phyloP scores from a whole-genome alignment of 2,797 vertebrate genomes.

The Avahi laniger region DNA sequence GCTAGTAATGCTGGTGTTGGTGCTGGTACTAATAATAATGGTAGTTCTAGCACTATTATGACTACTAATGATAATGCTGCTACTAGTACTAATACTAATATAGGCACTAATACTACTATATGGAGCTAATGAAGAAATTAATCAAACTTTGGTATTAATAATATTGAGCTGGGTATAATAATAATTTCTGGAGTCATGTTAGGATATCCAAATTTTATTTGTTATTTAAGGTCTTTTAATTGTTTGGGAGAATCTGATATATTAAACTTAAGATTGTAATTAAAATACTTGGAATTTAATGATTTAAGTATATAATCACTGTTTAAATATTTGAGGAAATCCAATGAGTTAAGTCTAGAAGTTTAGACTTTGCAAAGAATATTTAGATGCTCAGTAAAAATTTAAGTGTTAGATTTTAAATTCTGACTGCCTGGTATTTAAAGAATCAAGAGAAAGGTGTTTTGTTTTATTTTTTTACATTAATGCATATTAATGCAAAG shows the following conservation, averaged over 20 bases:
- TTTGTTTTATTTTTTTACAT: neutral
- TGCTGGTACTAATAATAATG: neutral
- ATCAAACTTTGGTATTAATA: neutral
- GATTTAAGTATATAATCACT: neutral
- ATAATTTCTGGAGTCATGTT: neutral
- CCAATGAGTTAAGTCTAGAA: neutral
- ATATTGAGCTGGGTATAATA: neutral
- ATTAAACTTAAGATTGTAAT: constrained; percentile 4
- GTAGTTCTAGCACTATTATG: neutral
- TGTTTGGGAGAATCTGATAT: neutral
- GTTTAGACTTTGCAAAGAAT: neutral
- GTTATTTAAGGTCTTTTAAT: neutral
- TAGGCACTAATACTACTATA: neutral
- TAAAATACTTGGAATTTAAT: constrained; percentile 4
- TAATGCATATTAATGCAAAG: neutral
- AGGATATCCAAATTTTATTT: neutral
- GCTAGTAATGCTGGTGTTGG: neutral
- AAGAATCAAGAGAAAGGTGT: neutral
- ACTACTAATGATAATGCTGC: neutral
- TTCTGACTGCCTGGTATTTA: neutral
- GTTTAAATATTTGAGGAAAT: neutral
- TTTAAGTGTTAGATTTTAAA: neutral
- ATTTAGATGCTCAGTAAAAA: neutral
- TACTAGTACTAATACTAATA: neutral
- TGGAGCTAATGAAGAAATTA: neutral